Evolutionary conservation across 2,888 invertebrate species (phyloP), one percentile per base, ranked within the genome.

Genomic region (Beris morrisii): DNA sequence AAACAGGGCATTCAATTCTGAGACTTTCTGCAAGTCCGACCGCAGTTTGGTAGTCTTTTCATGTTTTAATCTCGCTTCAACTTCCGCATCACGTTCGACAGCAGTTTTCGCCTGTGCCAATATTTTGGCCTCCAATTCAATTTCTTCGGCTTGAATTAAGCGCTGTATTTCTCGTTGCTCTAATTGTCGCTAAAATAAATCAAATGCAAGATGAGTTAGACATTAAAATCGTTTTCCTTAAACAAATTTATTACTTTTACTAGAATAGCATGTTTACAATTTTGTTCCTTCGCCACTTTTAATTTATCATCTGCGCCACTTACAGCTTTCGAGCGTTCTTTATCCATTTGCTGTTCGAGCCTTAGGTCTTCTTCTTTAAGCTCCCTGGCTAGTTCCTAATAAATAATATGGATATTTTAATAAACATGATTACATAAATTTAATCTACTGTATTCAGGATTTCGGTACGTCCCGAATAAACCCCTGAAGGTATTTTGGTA

Each of bases 61-160:
- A 3, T 73, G 73, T 1, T 72, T 71, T 22, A 75, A 69, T 43
- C 72, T 72, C 0, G 74, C 75, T 66, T 75, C 77, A 0, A 75
- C 74, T 50, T 77, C 75, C 55, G 80, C 79, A 31, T 80, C 79
- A 11, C 71, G 70, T 48, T 76, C 75, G 0, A 79, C 43, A 1
- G 76, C 73, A 22, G 74, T 75, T 30, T 72, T 73, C 0, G 78
- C 76, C 44, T 75, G 73, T 9, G 75, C 74, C 30, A 77, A 64
- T 13, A 75, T 70, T 58, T 75, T 74, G 6, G 79, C 78, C 64
- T 81, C 81, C 15, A 77, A 77, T 64, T 80, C 80, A 38, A 80
- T 74, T 12, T 78, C 75, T 61, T 78, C 76, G 0, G 80, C 79
- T 70, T 81, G 79, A n/a, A 78, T 69, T 32, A 76, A 74, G n/a